Conservation (phyloP, 2,113 vertebrate genomes). For the Tor tambroides region DNA sequence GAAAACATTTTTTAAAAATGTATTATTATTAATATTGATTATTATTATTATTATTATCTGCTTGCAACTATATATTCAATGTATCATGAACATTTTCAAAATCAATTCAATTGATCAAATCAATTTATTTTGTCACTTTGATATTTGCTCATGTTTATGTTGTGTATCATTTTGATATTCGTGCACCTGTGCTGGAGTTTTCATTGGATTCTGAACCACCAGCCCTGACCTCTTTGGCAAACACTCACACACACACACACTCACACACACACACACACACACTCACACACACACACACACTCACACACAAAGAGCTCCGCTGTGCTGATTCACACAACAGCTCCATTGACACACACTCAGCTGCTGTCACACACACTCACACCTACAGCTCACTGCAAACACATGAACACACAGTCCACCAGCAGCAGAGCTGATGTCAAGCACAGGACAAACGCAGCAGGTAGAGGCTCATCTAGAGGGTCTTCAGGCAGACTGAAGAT, state of each 20-base stretch:
- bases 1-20: no score
- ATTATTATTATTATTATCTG: no score
- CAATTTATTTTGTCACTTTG: background rate
- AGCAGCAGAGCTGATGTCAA: background rate
- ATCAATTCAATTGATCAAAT: background rate
- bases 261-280: background rate
- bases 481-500: background rate
- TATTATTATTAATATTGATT: no score
- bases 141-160: background rate
- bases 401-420: background rate
- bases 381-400: background rate
- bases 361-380: background rate
- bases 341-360: slow-evolving; percentile 65
- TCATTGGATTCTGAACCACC: background rate
- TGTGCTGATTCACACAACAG: slow-evolving; percentile 70
- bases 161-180: background rate
- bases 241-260: no score
- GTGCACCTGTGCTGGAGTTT: background rate
- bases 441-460: background rate
- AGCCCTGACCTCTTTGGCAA: slow-evolving; percentile 8
- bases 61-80: background rate
- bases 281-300: slow-evolving; percentile 33
- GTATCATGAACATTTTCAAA: background rate
- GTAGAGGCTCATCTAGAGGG: background rate
- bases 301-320: slow-evolving; percentile 70